Conservation (phyloP, 2,888 invertebrate genomes). For the Microchrysa polita region DNA sequence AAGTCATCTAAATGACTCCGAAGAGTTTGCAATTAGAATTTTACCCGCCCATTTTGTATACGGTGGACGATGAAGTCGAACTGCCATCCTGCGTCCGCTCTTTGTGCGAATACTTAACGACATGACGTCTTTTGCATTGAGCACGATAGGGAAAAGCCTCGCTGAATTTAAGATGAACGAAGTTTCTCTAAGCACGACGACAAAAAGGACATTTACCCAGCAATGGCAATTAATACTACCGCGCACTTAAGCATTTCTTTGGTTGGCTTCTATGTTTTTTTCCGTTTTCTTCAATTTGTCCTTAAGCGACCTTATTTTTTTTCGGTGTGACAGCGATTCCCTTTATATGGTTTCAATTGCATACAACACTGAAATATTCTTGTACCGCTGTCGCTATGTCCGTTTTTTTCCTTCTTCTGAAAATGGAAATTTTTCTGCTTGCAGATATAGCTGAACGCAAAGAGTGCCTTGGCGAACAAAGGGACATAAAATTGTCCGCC, state of each 20-base stretch:
- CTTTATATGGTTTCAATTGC: constrained; percentile 30
- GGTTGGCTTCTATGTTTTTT: background rate
- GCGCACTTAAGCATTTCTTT: constrained; percentile 10
- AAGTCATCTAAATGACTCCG: constrained; percentile 47
- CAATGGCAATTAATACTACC: constrained; percentile 43
- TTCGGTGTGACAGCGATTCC: background rate
- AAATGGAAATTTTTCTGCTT: constrained; percentile 18
- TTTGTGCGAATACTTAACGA: background rate
- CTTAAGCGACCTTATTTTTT: background rate
- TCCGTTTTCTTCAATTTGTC: background rate
- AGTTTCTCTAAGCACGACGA: background rate
- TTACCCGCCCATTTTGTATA: background rate
- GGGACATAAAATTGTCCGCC: background rate
- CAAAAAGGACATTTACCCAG: constrained; percentile 34
- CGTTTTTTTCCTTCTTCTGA: constrained; percentile 35
- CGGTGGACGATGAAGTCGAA: background rate
- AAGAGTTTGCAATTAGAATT: constrained; percentile 42
- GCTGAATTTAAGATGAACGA: background rate
- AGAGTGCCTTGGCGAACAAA: background rate
- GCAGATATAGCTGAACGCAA: background rate
- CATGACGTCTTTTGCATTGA: constrained; percentile 21
- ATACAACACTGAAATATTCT: constrained; percentile 16
- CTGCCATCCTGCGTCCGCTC: background rate
- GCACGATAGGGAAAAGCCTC: too few relatives aligned
- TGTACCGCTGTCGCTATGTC: too few relatives aligned